Percentiles rank a stretch among this genome's conserved stretches.
Evolutionary conservation across 1,140 invertebrate species (phyloP).

Genomic region (Drosophila jambulina): DNA sequence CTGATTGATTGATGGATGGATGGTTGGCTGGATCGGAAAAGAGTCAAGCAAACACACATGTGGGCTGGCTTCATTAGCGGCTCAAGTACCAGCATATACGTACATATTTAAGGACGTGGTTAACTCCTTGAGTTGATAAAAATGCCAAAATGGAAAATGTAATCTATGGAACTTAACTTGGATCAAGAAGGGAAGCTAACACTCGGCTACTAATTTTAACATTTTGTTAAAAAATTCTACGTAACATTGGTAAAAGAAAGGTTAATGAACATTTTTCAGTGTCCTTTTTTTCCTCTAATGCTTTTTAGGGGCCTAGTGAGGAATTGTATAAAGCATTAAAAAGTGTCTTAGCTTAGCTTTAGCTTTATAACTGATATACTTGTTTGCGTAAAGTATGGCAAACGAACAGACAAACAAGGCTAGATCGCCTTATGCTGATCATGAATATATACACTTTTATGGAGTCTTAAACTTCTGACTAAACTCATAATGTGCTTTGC

Average conservation of each 20-base stretch:
- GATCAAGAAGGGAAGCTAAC: not conserved
- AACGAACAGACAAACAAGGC: no score
- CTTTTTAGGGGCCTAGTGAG: not conserved
- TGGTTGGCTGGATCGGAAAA: not conserved
- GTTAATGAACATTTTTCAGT: not conserved
- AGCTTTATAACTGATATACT: no score
- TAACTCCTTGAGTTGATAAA: slow-evolving; percentile 5
- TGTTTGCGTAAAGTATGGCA: no score
- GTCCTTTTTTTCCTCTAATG: not conserved
- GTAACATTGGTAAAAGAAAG: not conserved
- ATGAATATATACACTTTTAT: not conserved
- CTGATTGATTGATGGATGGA: slow-evolving; percentile 58
- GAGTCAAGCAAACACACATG: slow-evolving; percentile 43
- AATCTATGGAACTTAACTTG: not conserved
- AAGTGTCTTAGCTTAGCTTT: no score
- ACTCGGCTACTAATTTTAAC: not conserved
- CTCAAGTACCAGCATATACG: slow-evolving; percentile 45
- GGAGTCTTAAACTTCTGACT: not conserved
- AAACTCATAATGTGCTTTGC: not conserved
- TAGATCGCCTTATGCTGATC: no score
- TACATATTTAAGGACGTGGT: slow-evolving; percentile 3
- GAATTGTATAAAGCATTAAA: no score
- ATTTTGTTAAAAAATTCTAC: not conserved
- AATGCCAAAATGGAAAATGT: not conserved
- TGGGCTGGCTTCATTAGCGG: slow-evolving; percentile 43